A percentile compares a stretch with the other conserved stretches of the same genome.
These are phyloP conservation scores for Bettongia penicillata DNA, from an alignment of 2,113 vertebrate genomes.

Conservation along the genomic window DNA sequence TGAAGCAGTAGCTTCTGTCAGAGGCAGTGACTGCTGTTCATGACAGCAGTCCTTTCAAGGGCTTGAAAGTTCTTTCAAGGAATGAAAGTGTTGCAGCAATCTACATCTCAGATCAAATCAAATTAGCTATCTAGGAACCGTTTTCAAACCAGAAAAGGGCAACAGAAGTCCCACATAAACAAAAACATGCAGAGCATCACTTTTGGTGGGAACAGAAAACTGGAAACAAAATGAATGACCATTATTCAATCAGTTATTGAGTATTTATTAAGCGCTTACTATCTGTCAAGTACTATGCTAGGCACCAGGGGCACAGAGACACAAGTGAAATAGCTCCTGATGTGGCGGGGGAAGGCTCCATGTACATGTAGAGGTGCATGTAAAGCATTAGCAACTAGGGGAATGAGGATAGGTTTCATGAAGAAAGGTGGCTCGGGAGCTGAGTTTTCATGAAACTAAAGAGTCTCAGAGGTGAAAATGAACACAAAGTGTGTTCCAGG, in stretches of 20 bases:
- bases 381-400: not conserved
- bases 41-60: not conserved
- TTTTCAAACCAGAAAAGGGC: not conserved
- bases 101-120: not conserved
- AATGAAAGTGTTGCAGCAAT: not conserved
- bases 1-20: not conserved
- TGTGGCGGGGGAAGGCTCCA: not conserved
- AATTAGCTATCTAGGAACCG: not conserved
- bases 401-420: too few species aligned
- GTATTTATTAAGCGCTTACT: not conserved
- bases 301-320: not conserved
- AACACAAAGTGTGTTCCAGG: too few species aligned
- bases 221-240: too few species aligned
- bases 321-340: not conserved
- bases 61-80: not conserved
- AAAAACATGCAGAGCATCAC: not conserved
- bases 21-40: not conserved
- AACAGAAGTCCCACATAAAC: not conserved
- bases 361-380: not conserved
- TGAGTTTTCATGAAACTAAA: not conserved
- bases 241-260: not conserved
- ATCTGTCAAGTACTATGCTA: not conserved
- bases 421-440: too few species aligned
- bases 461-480: not conserved
- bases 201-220: not conserved